These are phyloP conservation scores for Yasuhikotakia modesta DNA, from an alignment of 2,797 vertebrate genomes.

Conservation along the genomic window DNA sequence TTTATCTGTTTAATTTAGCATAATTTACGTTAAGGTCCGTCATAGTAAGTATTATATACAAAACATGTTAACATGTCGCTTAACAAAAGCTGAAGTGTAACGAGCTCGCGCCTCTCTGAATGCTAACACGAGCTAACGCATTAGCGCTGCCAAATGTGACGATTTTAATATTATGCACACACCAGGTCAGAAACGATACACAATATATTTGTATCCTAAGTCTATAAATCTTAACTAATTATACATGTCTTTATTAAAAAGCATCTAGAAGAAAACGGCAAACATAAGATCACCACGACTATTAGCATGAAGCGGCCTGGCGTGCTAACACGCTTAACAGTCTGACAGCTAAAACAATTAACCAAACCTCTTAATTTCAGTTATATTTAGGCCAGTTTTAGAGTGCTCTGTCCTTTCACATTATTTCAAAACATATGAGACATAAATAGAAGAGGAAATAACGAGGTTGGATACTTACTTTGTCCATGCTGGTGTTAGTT, in stretches of 20 bases:
- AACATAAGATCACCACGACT: background rate
- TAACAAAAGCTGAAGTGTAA: conserved; percentile 1
- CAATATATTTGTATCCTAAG: no score
- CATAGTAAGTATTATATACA: background rate
- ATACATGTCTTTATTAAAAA: background rate
- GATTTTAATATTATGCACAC: background rate
- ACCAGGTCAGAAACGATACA: no score
- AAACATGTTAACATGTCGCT: background rate
- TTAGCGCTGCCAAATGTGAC: conserved; percentile 9
- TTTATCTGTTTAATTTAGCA: background rate
- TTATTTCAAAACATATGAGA: background rate
- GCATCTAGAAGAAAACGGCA: no score
- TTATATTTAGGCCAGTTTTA: background rate
- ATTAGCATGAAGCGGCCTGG: conserved; percentile 31
- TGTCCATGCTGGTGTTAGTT: conserved; percentile 51
- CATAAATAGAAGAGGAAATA: background rate
- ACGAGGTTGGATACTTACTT: conserved; percentile 45
- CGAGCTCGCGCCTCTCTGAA: conserved; percentile 5
- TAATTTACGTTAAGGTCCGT: background rate
- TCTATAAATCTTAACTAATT: background rate
- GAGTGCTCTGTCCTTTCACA: background rate
- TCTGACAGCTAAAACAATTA: conserved; percentile 4
- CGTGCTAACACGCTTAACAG: conserved; percentile 25
- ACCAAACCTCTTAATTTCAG: background rate
- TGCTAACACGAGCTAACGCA: conserved; percentile 32